Evolutionary conservation across 2,888 invertebrate genomes (phyloP).

Genomic region (Pristionchus entomophagus): DNA sequence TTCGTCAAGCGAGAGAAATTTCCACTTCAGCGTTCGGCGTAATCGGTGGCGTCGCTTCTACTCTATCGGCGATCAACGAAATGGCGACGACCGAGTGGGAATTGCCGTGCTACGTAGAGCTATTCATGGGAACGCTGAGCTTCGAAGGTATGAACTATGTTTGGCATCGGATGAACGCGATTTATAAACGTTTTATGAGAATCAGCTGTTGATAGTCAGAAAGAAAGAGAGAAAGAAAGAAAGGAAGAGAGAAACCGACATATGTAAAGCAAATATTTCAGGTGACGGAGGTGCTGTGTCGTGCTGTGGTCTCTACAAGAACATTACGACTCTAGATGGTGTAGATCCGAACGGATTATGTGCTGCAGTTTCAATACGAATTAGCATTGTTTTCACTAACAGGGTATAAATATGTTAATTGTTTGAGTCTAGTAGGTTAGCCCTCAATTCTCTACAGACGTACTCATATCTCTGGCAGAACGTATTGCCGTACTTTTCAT

Average conservation of each 20-base stretch:
- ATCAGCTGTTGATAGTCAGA: too few relatives aligned
- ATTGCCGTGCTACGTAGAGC: constrained; percentile 39
- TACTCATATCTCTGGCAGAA: too few relatives aligned
- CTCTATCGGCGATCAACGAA: constrained; percentile 53
- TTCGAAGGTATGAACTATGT: background rate
- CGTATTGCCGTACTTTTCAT: too few relatives aligned
- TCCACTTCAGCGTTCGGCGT: constrained; percentile 56
- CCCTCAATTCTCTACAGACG: too few relatives aligned
- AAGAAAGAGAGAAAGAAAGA: too few relatives aligned
- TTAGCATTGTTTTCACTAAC: too few relatives aligned
- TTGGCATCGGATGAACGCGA: background rate
- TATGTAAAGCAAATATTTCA: background rate
- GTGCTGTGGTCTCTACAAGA: constrained; percentile 7
- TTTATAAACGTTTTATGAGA: background rate
- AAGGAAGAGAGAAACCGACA: too few relatives aligned
- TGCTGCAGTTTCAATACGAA: background rate
- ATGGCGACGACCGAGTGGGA: background rate
- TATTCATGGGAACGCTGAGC: constrained; percentile 3
- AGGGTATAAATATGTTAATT: too few relatives aligned
- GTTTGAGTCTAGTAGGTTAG: too few relatives aligned
- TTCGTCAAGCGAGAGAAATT: too few relatives aligned
- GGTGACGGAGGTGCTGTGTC: constrained; percentile 31
- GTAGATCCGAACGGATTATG: constrained; percentile 25
- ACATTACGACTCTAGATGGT: background rate
- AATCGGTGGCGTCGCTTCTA: constrained; percentile 58